Base-by-base conservation (phyloP, 2,888 invertebrate genomes). In the Camptogramma bilineatum region DNA sequence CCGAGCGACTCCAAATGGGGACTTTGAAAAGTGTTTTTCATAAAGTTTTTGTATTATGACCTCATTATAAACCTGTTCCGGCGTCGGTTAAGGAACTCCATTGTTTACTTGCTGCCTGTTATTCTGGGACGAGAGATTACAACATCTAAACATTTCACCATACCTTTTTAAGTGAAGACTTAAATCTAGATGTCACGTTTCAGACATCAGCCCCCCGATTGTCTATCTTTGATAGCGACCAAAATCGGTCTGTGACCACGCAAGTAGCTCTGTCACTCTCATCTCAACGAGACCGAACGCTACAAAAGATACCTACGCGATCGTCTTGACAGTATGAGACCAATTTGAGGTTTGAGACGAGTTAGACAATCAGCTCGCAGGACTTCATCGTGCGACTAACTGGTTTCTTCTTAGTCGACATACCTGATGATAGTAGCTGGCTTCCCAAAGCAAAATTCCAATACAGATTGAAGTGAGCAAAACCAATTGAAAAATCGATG, bases 401-500 rank as follows among this genome's bases (percentile, higher is more conserved):
- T 31, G 31, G 10, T 31, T 5, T 31, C 9, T 9, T 31, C 31
- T 8, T 9, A 9, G 34, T 13, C 13, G 13, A 39, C 4, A 28
- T 28, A 8, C 13, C 34, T 31, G 10, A 13, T 39, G 10, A 13
- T 13, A 13, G 28, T 28, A 0, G 4, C 28, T 28, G 28, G 7
- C 4, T 13, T 39, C 34, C 44, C 16, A 8, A 44, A 44, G 16
- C 44, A 44, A 44, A 17, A 44, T 16, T 44, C 7, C 16, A 44
- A 17, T 5, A 42, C 42, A 42, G 16, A 4, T 39, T 39, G 18
- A 46, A 48, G 21, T 47, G 19, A 21, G 10, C 48, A 24, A 21
- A 19, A 21, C 50, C 50, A 56, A 50, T 54, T 62, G 50, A 21
- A 55, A 42, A 61, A 62, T 62, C 47, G 52, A 48, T 52, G 47